Evolutionary conservation across 2,113 vertebrate genomes (phyloP).

Genomic region (Grammomys dolichurus): DNA sequence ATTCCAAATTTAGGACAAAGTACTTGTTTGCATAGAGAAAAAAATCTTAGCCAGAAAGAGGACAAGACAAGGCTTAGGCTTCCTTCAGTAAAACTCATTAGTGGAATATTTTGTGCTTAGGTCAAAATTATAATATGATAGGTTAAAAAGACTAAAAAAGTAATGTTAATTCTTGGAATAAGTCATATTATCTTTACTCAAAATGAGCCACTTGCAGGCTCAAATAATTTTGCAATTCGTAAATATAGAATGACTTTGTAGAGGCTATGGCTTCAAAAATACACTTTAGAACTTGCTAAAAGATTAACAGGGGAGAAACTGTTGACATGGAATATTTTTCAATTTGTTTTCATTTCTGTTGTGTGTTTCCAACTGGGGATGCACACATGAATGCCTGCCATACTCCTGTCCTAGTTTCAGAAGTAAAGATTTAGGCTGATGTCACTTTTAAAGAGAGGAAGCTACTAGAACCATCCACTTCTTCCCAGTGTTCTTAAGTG

Average conservation of each 20-base stretch:
- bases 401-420: background rate
- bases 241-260: background rate
- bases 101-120: background rate
- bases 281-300: slow-evolving; percentile 11
- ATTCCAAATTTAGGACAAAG: slow-evolving; percentile 45
- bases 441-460: slow-evolving; percentile 62
- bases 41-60: background rate
- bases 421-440: slow-evolving; percentile 58
- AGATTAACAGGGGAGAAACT: background rate
- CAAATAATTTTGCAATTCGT: background rate
- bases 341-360: slow-evolving; percentile 28
- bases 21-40: background rate
- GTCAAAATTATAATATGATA: slow-evolving; percentile 9
- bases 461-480: slow-evolving; percentile 49
- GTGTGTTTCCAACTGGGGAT: background rate
- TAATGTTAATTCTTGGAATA: background rate
- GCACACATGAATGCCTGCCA: background rate
- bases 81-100: slow-evolving; percentile 29
- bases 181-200: background rate
- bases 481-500: slow-evolving; percentile 67
- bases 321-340: background rate
- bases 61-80: background rate
- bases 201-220: background rate
- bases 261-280: background rate
- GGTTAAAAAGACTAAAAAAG: background rate